Evolutionary conservation across 2,888 invertebrate species (phyloP), one percentile per base, ranked within the genome.

Genomic region (Caenorhabditis sp.): DNA sequence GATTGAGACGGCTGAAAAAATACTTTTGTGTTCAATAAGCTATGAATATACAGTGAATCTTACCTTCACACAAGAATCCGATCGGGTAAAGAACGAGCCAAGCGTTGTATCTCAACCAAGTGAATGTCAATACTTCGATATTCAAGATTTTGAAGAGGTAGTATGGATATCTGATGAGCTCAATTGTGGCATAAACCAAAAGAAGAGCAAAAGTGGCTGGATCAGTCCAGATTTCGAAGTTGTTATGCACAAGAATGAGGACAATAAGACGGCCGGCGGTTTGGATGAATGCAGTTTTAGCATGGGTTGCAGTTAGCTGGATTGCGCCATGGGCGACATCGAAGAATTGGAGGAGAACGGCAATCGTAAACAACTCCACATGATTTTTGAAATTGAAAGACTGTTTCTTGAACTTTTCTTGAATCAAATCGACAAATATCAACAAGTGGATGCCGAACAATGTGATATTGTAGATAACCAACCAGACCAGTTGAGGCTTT

Each of bases 81-180:
- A 95, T 88, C 0, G 97, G 97, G 89, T 95, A 97, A 0, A 96
- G 90, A 0, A 94, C 92, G 78, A 96, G 93, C 96, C 96, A 97
- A 64, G 95, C 91, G 0, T 94, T 93, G 89, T 97, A 96, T 17
- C 97, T 91, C 1, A 96, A 89, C 95, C 95, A 97, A 0, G 94
- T 95, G 12, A 97, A 88, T 2, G 93, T 84, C 53, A 91, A 91
- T 38, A 90, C 87, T 25, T 20, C 12, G 1, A 23, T 5, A 31
- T 59, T 63, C 0, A 60, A 58, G 0, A 21, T 12, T 56, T 62
- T 58, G 12, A 64, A n/a, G 12, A 95, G 92, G 89, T 97, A 97
- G 89, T 93, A 97, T 0, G 95, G 95, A 90, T 96, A 97, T 84
- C 78, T 61, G 27, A 74, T 67, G 23, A 76, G 57, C 54, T 78